phyloP scores from a whole-genome alignment of 2,888 invertebrate genomes.

The Lasioglossum lativentre region DNA sequence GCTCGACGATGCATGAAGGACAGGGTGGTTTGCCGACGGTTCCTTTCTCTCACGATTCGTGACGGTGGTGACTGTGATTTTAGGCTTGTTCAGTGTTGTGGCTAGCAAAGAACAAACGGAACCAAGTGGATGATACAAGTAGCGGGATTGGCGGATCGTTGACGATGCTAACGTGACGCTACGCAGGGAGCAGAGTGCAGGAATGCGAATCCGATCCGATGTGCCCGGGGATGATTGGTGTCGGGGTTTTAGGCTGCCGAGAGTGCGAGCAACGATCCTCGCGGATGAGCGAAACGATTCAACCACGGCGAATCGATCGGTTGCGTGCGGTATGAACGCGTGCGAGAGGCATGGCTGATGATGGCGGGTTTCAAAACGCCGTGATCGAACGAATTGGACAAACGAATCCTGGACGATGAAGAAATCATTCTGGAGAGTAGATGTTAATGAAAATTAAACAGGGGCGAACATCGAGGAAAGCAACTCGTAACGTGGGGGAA shows the following conservation, averaged over 20 bases:
- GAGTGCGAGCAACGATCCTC: neutral
- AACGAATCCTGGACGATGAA: neutral
- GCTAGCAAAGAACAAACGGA: conserved; percentile 4
- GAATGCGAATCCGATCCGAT: neutral
- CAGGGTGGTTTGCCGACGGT: conserved; percentile 4
- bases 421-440: neutral
- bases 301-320: conserved; percentile 5
- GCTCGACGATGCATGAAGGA: conserved; percentile 8
- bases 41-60: conserved; percentile 37
- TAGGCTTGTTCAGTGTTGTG: conserved; percentile 28
- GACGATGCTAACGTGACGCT: neutral
- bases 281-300: conserved; percentile 20
- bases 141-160: conserved; percentile 4
- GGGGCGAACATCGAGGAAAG: neutral
- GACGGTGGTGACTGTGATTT: conserved; percentile 11
- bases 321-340: neutral
- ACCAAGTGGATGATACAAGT: conserved; percentile 9
- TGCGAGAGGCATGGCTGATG: conserved; percentile 21
- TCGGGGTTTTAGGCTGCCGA: neutral
- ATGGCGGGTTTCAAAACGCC: neutral
- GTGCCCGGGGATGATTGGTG: neutral
- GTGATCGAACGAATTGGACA: neutral
- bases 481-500: neutral
- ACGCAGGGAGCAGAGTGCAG: neutral
- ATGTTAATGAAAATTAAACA: neutral